Percentiles rank a stretch among this genome's conserved stretches.
These are phyloP conservation scores for Spongia lamella DNA, from an alignment of 37 sponge, comb jelly and placozoan genomes.

Conservation along the genomic window DNA sequence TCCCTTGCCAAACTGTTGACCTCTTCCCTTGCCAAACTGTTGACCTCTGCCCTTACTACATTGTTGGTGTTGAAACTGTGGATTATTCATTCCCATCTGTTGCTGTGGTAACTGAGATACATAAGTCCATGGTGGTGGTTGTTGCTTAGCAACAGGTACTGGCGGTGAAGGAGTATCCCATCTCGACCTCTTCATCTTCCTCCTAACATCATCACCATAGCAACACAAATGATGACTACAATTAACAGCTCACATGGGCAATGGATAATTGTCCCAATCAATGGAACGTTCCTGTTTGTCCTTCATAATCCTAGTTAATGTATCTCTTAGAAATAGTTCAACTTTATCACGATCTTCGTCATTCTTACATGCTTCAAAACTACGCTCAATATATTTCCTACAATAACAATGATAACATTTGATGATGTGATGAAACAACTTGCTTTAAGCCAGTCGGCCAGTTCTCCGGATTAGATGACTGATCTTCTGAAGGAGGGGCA, in stretches of 20 bases:
- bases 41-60: neutral
- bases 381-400: conserved; percentile 57
- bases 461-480: too few relatives aligned
- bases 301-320: conserved; percentile 56
- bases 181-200: conserved; percentile 33
- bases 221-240: too few relatives aligned
- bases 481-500: too few relatives aligned
- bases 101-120: too few relatives aligned
- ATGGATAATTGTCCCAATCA: conserved; percentile 73
- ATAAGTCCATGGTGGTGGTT: too few relatives aligned
- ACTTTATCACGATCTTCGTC: conserved; percentile 57
- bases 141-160: too few relatives aligned
- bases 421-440: too few relatives aligned
- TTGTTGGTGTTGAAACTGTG: neutral
- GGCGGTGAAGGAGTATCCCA: conserved; percentile 76
- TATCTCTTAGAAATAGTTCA: conserved; percentile 47
- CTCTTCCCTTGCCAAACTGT: neutral
- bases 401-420: neutral
- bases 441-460: too few relatives aligned
- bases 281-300: conserved; percentile 63
- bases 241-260: conserved; percentile 66
- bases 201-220: too few relatives aligned
- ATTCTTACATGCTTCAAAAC: conserved; percentile 50
- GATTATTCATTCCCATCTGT: too few relatives aligned
- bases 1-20: conserved; percentile 15